Base-by-base conservation (phyloP, 2,113 vertebrate genomes). In the Psittacus erithacus region DNA sequence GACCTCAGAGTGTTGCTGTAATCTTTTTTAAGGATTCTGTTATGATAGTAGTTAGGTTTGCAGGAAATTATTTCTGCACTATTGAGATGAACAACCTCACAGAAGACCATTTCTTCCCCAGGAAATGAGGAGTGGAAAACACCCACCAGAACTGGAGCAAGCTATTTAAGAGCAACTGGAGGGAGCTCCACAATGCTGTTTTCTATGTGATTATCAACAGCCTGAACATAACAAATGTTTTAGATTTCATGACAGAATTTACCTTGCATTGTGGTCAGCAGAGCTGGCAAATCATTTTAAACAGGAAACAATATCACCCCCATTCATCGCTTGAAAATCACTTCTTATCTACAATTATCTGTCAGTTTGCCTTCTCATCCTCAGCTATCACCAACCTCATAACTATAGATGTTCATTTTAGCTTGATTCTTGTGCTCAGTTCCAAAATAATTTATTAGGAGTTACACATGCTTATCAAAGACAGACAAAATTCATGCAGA, bases 381-480 rank as follows among this genome's bases (percentile, higher is more conserved):
- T 90, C 87, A 88, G 86, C 74, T 95, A 92, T 97, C 80, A 63
- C 28, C 44, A 87, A 50, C 13, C 71, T 92, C 82, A 81, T n/a
- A 70, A 59, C 65, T 82, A 77, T 44, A 73, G 38, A 91, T 71
- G 63, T 78, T 74, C 68, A 43, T 90, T 94, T 96, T 67, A 86
- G 86, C 76, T 93, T 92, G 83, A 92, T 92, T 76, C 89, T 82
- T 64, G 29, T 71, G 50, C 59, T 94, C 44, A 62, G 78, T 70
- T 63, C 50, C 46, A 71, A 91, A 85, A 69, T 86, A 88, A 94
- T 92, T 90, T 92, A 91, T 91, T 87, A 91, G 60, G 77, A 88
- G 76, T 88, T 82, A 69, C 28, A 79, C 41, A 18, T 16, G 77
- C 88, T 97, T 94, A 97, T 94, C 90, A 94, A 92, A 93, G 92